phyloP scores from a whole-genome alignment of 2,113 vertebrate species.

The Ictalurus punctatus region DNA sequence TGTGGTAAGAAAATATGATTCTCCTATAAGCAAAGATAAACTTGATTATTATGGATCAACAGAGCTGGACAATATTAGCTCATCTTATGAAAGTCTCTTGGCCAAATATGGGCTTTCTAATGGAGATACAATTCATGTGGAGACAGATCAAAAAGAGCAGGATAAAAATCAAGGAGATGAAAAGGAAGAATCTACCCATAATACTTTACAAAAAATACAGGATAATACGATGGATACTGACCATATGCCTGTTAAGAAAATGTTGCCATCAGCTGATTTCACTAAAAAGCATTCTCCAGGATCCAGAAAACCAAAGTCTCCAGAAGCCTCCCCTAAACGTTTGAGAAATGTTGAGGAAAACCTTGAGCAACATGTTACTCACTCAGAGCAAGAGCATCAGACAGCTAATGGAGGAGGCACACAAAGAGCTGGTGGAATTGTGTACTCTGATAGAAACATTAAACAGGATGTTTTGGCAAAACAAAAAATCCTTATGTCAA shows the following conservation, averaged over 20 bases:
- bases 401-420: not conserved
- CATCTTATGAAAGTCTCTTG: conserved; percentile 47
- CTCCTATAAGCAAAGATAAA: conserved; percentile 13
- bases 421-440: not conserved
- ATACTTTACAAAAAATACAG: not conserved
- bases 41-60: conserved; percentile 29
- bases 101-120: conserved; percentile 46
- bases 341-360: not conserved
- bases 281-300: not conserved
- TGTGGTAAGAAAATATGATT: conserved; percentile 11
- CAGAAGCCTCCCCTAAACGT: not conserved
- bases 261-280: not conserved
- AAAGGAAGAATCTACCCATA: not conserved
- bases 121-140: conserved; percentile 13
- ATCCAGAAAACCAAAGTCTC: conserved; percentile 2
- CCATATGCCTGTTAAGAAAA: not conserved
- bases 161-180: conserved; percentile 20
- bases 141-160: conserved; percentile 23
- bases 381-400: not conserved
- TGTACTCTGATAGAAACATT: not conserved
- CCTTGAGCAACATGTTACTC: not conserved
- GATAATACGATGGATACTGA: conserved; percentile 2
- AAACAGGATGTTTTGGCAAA: not conserved
- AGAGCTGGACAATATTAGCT: conserved; percentile 20
- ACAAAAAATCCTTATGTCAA: conserved; percentile 7